Evolutionary conservation across 2,797 vertebrate species (phyloP).

Genomic region (Pangasius krempfi): DNA sequence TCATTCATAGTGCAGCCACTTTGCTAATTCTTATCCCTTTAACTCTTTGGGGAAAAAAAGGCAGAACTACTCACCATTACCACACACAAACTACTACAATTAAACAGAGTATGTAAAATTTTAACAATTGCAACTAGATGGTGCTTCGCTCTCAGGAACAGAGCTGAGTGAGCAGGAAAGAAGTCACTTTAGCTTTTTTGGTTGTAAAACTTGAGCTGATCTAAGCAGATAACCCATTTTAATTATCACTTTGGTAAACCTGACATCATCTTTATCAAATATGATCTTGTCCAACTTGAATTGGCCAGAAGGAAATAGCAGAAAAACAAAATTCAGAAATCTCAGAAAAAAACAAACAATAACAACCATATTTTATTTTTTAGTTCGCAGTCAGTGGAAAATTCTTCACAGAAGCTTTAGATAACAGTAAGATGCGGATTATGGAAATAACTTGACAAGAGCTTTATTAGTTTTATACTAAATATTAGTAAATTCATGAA

Average conservation of each 20-base stretch:
- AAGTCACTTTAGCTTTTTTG: not conserved
- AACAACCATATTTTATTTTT: no score
- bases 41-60: not conserved
- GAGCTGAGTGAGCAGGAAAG: not conserved
- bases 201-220: not conserved
- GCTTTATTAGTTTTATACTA: not conserved
- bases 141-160: no score
- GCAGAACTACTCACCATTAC: not conserved
- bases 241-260: not conserved
- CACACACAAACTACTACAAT: not conserved
- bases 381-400: not conserved
- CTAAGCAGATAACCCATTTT: not conserved
- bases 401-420: not conserved
- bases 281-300: not conserved
- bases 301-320: not conserved
- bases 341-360: no score
- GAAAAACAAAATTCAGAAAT: not conserved
- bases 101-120: not conserved
- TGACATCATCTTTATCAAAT: not conserved
- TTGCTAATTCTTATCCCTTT: not conserved
- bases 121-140: not conserved
- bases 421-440: not conserved
- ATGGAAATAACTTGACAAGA: not conserved
- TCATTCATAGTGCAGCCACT: not conserved
- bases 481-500: not conserved